Evolutionary conservation across 2,797 vertebrate species (phyloP), one percentile per base, ranked within the genome.

Genomic region (Monodelphis domestica): DNA sequence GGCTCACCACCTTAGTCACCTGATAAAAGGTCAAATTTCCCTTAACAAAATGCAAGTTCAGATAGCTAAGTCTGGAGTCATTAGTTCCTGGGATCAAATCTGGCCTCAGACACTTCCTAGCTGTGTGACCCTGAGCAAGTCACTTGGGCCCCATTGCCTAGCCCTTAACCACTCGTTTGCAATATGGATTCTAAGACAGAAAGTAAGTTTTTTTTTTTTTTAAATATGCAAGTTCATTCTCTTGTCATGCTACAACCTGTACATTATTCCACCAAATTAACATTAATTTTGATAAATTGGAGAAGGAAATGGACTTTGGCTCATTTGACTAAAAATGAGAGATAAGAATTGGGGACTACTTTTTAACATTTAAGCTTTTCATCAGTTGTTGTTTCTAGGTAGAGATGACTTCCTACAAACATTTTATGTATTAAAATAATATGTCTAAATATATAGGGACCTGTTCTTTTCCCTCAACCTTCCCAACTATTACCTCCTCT

Each of bases 1-100:
- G 91, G 53, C 3, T 93, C 4, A 26, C 9, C 70, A 10, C 70
- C 4, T 45, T 45, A 84, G 38, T 84, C 38, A n/a, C 21, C 89
- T 92, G 21, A 53, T 57, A 70, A 95, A 91, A 95, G 78, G 91
- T 94, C 55, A 96, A 53, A 57, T 14, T 91, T 29, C 45, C 87
- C 38, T 54, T 59, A 94, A 52, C 59, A 63, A 84, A 78, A n/a
- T n/a, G n/a, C n/a, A n/a, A n/a, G n/a, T n/a, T n/a, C n/a, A n/a
- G n/a, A n/a, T n/a, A n/a, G n/a, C n/a, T n/a, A n/a, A n/a, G n/a
- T n/a, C n/a, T n/a, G n/a, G n/a, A n/a, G n/a, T n/a, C n/a, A n/a
- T n/a, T n/a, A n/a, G n/a, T n/a, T n/a, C n/a, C n/a, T n/a, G n/a
- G n/a, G n/a, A n/a, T n/a, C n/a, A n/a, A n/a, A n/a, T n/a, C n/a